Percentiles rank a stretch among this genome's conserved stretches.
These are phyloP conservation scores for Caiman crocodilus DNA, from an alignment of 2,797 vertebrate species.

Conservation along the genomic window DNA sequence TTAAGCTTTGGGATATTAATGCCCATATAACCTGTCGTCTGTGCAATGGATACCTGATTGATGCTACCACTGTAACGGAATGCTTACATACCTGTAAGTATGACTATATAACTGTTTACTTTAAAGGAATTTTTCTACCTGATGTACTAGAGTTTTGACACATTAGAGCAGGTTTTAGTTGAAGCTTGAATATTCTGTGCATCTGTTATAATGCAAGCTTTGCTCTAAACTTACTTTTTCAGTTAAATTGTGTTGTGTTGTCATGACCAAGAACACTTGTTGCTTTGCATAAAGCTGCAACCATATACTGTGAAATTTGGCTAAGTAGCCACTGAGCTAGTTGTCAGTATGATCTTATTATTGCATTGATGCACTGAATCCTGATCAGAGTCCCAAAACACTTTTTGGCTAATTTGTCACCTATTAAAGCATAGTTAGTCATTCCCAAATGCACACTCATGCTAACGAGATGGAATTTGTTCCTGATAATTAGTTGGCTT, in stretches of 20 bases:
- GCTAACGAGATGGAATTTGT: no score
- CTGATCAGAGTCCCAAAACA: no score
- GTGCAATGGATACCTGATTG: conserved; percentile 98
- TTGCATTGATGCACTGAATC: no score
- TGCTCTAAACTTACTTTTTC: not conserved
- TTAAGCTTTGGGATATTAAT: conserved; percentile 99
- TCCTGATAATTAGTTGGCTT: no score
- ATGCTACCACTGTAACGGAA: conserved; percentile 98
- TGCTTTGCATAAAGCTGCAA: not conserved
- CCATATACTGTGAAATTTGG: not conserved
- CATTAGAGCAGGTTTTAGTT: not conserved
- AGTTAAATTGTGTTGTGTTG: not conserved
- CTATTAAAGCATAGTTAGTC: no score
- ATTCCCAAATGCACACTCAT: no score
- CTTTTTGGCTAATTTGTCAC: no score
- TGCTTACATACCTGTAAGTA: conserved; percentile 98
- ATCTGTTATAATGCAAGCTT: not conserved
- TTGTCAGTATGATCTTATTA: no score
- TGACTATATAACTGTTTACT: not conserved
- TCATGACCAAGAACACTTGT: not conserved
- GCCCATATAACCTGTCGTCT: conserved; percentile 99
- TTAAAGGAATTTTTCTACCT: not conserved
- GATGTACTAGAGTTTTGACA: not conserved
- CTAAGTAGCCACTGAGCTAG: no score
- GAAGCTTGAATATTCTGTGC: not conserved